Conservation (phyloP, 2,113 vertebrate genomes). For the Vireo altiloquus region DNA sequence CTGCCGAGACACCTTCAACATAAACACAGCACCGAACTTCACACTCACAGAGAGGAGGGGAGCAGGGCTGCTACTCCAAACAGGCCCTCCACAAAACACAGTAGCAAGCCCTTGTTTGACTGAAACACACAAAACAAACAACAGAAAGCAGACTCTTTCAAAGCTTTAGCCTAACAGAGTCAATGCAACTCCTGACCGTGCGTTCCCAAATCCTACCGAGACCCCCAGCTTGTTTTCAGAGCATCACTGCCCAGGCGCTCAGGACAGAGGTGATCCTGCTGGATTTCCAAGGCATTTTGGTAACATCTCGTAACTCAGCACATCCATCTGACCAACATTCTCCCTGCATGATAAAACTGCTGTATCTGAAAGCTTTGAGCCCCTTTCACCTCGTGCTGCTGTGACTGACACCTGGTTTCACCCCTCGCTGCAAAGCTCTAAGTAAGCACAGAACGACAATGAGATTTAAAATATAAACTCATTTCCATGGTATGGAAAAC, state of each 20-base stretch:
- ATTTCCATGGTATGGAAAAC: conserved; percentile 17
- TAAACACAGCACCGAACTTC: rapidly evolving
- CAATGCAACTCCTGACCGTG: background rate
- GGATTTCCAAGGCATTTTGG: background rate
- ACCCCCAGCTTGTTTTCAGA: background rate
- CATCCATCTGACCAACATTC: background rate
- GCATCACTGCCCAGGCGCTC: background rate
- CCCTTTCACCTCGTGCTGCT: background rate
- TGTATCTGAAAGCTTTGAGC: background rate
- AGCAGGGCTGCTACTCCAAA: background rate
- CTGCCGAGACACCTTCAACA: background rate
- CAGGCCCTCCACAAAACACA: background rate
- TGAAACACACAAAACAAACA: too few relatives aligned
- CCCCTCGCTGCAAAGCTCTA: background rate
- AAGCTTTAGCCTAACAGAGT: background rate
- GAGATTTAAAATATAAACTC: background rate
- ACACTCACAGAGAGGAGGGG: rapidly evolving
- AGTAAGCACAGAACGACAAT: background rate
- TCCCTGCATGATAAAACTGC: background rate
- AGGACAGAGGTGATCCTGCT: background rate
- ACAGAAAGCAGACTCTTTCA: background rate
- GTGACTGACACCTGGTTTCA: background rate
- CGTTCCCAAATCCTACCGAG: background rate
- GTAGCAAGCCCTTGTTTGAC: background rate
- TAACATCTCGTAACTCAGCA: background rate